A percentile compares a stretch with the other conserved stretches of the same genome.
Evolutionary conservation across 2,888 invertebrate genomes (phyloP).

Genomic region (Dione juno): DNA sequence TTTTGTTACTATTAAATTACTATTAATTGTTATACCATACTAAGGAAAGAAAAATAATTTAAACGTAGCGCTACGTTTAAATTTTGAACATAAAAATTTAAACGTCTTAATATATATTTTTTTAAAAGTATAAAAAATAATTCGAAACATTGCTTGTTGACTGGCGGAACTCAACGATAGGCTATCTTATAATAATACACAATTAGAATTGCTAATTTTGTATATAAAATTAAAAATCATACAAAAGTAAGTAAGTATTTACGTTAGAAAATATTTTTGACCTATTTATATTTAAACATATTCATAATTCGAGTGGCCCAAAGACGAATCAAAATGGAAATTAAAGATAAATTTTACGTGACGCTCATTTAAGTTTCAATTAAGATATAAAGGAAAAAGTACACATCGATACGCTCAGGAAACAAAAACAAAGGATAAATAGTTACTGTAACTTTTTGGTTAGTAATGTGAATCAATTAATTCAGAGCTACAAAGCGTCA

Average conservation of each 20-base stretch:
- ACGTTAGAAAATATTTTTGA: too few relatives aligned
- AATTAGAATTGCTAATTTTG: too few relatives aligned
- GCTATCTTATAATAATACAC: too few relatives aligned
- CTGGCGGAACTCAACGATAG: too few relatives aligned
- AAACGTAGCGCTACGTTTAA: too few relatives aligned
- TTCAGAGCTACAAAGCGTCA: slow-evolving; percentile 1
- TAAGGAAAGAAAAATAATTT: too few relatives aligned
- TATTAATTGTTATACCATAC: too few relatives aligned
- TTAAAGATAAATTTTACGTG: not conserved
- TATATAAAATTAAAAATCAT: not conserved
- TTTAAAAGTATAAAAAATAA: too few relatives aligned
- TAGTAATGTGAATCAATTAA: slow-evolving; percentile 3
- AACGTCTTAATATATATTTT: too few relatives aligned
- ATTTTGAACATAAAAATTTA: too few relatives aligned
- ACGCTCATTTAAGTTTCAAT: not conserved
- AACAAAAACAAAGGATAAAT: not conserved
- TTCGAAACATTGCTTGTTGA: too few relatives aligned
- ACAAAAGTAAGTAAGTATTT: not conserved
- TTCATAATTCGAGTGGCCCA: not conserved
- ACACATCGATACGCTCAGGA: not conserved
- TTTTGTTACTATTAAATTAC: too few relatives aligned
- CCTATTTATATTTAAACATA: not conserved
- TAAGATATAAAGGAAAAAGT: not conserved
- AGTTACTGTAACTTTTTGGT: not conserved
- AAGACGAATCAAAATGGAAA: not conserved